phyloP scores from a whole-genome alignment of 2,113 vertebrate genomes.

The human (Homo sapiens) region DNA sequence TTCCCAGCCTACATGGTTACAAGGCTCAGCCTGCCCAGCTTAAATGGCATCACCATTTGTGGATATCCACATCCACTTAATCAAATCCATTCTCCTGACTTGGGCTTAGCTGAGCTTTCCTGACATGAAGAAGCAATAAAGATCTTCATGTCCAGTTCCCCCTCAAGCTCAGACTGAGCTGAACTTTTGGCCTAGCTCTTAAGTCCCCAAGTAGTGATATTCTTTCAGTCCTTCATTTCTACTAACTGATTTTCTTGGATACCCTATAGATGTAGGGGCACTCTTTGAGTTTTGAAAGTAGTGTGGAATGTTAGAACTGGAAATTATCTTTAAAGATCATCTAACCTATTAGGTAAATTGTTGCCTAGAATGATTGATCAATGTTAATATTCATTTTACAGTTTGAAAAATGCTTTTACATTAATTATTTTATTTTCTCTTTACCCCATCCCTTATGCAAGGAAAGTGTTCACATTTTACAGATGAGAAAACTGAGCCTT shows the following conservation, averaged over 20 bases:
- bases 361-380: neutral
- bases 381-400: neutral
- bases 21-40: neutral
- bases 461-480: constrained; percentile 26
- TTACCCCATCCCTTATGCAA: neutral
- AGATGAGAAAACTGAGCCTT: constrained; percentile 23
- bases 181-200: neutral
- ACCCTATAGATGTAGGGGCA: neutral
- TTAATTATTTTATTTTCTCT: constrained; percentile 10
- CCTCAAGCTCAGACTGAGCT: neutral
- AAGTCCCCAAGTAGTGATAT: neutral
- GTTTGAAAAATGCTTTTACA: constrained; percentile 17
- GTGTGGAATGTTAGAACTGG: neutral
- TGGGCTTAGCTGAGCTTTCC: neutral
- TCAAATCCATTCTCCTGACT: neutral
- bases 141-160: neutral
- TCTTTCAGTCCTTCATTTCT: neutral
- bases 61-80: neutral
- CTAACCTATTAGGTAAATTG: neutral
- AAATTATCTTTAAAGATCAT: constrained; percentile 36
- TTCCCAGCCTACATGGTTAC: neutral
- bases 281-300: constrained; percentile 27
- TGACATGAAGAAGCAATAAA: neutral
- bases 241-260: neutral
- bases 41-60: neutral